Conservation (phyloP, 2,113 vertebrate genomes). For the Saccopteryx bilineata region DNA sequence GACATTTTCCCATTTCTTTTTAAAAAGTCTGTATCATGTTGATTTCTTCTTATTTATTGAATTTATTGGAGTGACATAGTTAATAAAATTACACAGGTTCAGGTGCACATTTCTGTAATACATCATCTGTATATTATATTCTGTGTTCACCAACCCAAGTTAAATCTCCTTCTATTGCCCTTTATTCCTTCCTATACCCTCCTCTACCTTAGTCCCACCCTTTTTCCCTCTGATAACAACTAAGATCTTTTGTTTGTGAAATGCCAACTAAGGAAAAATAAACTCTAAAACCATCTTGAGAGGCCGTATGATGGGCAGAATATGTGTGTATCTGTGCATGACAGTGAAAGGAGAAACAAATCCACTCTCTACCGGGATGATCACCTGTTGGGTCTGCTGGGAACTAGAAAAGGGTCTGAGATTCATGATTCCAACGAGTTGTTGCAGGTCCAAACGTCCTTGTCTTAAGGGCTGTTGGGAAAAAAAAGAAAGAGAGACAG, state of each 20-base stretch:
- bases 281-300: background rate
- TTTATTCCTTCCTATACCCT: too few species aligned
- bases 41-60: background rate
- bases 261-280: background rate
- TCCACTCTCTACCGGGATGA: too few species aligned
- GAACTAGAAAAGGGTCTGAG: background rate
- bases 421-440: background rate
- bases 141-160: background rate
- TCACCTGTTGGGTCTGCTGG: background rate
- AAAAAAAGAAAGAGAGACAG: too few species aligned
- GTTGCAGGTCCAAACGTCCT: background rate
- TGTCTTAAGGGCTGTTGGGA: background rate
- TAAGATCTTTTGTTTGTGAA: slow-evolving; percentile 44
- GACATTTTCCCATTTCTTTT: background rate
- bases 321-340: background rate
- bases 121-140: background rate
- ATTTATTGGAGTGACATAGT: background rate
- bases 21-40: background rate
- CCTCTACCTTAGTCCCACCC: too few species aligned
- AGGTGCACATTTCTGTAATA: background rate
- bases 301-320: background rate
- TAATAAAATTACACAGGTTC: background rate
- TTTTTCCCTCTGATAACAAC: too few species aligned
- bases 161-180: too few species aligned
- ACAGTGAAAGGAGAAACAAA: background rate